Conservation (phyloP, 2,888 invertebrate species). For the Dugesia japonica region DNA sequence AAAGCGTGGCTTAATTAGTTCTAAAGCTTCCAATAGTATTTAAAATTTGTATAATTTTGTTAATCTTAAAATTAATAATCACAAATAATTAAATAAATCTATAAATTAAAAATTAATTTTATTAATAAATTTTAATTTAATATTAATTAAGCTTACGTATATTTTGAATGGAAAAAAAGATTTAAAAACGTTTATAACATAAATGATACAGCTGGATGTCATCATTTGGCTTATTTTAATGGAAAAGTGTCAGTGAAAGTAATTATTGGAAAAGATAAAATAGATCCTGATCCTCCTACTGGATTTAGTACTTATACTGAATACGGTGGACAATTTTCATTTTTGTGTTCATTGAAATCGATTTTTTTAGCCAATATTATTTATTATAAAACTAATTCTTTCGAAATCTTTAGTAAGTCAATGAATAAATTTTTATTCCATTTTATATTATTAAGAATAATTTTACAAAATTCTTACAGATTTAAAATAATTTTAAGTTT, state of each 20-base stretch:
- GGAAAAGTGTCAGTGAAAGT: neutral
- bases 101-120: too few relatives aligned
- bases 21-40: too few relatives aligned
- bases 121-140: too few relatives aligned
- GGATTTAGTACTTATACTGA: neutral
- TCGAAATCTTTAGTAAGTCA: neutral
- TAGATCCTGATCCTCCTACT: neutral
- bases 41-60: too few relatives aligned
- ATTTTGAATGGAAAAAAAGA: neutral
- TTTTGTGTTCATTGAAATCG: neutral
- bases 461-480: too few relatives aligned
- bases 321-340: neutral
- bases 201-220: neutral
- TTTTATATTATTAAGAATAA: too few relatives aligned
- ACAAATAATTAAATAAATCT: too few relatives aligned
- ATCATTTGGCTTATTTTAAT: neutral
- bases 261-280: constrained; percentile 7
- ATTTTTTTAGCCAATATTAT: neutral
- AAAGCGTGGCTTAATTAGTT: too few relatives aligned
- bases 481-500: too few relatives aligned
- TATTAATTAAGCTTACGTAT: neutral
- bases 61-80: too few relatives aligned
- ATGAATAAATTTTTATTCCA: too few relatives aligned
- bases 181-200: neutral
- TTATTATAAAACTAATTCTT: constrained; percentile 15